phyloP scores from a whole-genome alignment of 2,888 invertebrate genomes.

The Scaptomyza reducta region DNA sequence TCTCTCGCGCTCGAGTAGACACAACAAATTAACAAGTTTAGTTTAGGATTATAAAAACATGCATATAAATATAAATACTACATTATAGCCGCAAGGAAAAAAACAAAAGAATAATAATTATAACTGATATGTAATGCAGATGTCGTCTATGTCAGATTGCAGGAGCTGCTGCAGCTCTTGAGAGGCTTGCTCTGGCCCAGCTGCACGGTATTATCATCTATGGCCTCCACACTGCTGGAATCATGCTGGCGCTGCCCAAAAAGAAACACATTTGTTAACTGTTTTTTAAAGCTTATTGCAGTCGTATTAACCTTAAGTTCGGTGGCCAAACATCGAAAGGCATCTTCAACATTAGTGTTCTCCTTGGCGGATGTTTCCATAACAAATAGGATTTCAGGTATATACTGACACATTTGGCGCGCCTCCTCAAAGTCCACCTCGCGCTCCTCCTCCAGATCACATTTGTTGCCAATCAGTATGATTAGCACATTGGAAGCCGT shows the following conservation, averaged over 20 bases:
- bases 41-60: conserved; percentile 45
- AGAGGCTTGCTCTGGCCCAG: conserved; percentile 88
- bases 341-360: conserved; percentile 95
- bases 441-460: conserved; percentile 91
- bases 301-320: conserved; percentile 96
- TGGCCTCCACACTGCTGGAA: conserved; percentile 86
- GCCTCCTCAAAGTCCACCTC: conserved; percentile 95
- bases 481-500: conserved; percentile 96
- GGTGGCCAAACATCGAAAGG: conserved; percentile 93
- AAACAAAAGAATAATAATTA: conserved; percentile 21
- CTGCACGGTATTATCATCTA: conserved; percentile 87
- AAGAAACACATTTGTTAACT: not conserved
- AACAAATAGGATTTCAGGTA: conserved; percentile 93
- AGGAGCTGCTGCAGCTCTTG: conserved; percentile 88
- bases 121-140: conserved; percentile 31
- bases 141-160: conserved; percentile 82
- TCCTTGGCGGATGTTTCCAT: conserved; percentile 96
- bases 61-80: conserved; percentile 53
- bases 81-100: conserved; percentile 73
- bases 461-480: conserved; percentile 96
- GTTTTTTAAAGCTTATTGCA: conserved; percentile 9
- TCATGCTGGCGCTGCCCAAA: conserved; percentile 90
- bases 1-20: conserved; percentile 29
- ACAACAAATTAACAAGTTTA: conserved; percentile 49
- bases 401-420: conserved; percentile 92